phyloP scores from a whole-genome alignment of 2,113 vertebrate genomes.

The Pygathrix nemaeus region DNA sequence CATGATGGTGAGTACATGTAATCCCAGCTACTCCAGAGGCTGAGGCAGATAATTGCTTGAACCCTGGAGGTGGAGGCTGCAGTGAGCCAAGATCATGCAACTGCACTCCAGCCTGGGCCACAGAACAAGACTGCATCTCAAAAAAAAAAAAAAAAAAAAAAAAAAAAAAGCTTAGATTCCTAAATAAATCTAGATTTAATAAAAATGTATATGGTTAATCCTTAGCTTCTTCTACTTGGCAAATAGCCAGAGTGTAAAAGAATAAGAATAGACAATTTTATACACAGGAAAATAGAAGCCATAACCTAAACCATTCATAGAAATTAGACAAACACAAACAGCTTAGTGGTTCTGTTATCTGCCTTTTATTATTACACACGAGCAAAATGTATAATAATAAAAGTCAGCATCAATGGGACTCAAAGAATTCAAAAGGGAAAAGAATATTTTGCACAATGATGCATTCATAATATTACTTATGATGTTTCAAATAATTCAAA shows the following conservation, averaged over 20 bases:
- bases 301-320: background rate
- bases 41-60: no score
- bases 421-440: conserved; percentile 11
- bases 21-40: no score
- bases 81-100: no score
- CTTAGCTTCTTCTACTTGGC: background rate
- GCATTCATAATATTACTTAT: background rate
- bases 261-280: background rate
- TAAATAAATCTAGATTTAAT: conserved; percentile 14
- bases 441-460: background rate
- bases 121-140: no score
- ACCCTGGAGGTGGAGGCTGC: no score
- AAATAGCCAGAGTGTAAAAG: conserved; percentile 4
- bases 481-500: conserved; percentile 38
- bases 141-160: background rate
- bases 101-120: no score
- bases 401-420: background rate
- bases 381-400: conserved; percentile 36
- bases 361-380: background rate
- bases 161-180: background rate
- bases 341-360: background rate
- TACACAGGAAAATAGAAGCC: background rate
- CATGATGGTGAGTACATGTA: no score
- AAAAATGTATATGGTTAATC: conserved; percentile 19
- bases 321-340: background rate